Conservation (phyloP, 2,888 invertebrate genomes). For the Drosophila dives region DNA sequence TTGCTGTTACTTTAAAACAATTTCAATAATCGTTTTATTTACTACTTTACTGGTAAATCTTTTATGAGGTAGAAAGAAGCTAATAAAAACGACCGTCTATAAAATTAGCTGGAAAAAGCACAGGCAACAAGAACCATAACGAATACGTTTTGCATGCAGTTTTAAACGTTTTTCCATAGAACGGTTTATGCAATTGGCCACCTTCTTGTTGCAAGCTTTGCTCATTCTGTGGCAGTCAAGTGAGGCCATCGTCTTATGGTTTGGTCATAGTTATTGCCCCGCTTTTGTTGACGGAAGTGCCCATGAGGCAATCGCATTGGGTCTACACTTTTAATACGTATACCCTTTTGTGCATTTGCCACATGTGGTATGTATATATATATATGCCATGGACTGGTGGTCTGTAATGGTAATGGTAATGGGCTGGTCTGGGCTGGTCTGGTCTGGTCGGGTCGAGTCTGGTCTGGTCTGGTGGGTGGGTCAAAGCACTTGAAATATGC, state of each 20-base stretch:
- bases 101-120: constrained; percentile 32
- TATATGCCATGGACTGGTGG: neutral
- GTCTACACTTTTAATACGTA: constrained; percentile 1
- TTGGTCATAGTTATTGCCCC: constrained; percentile 49
- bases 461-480: constrained; percentile 47
- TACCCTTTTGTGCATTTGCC: constrained; percentile 8
- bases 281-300: constrained; percentile 65
- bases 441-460: neutral
- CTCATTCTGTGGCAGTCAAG: constrained; percentile 42
- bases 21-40: neutral
- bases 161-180: constrained; percentile 46
- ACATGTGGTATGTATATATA: neutral
- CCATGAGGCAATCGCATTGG: constrained; percentile 35
- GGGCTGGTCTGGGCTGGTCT: neutral
- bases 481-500: constrained; percentile 54
- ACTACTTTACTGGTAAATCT: constrained; percentile 5
- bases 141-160: constrained; percentile 16
- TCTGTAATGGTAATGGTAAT: neutral
- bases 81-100: constrained; percentile 21
- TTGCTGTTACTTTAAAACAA: neutral
- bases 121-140: constrained; percentile 20
- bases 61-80: constrained; percentile 7
- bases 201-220: constrained; percentile 7
- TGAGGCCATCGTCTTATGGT: constrained; percentile 50
- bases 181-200: constrained; percentile 12